Evolutionary conservation across 2,797 vertebrate genomes (phyloP).

Genomic region (Manis javanica): DNA sequence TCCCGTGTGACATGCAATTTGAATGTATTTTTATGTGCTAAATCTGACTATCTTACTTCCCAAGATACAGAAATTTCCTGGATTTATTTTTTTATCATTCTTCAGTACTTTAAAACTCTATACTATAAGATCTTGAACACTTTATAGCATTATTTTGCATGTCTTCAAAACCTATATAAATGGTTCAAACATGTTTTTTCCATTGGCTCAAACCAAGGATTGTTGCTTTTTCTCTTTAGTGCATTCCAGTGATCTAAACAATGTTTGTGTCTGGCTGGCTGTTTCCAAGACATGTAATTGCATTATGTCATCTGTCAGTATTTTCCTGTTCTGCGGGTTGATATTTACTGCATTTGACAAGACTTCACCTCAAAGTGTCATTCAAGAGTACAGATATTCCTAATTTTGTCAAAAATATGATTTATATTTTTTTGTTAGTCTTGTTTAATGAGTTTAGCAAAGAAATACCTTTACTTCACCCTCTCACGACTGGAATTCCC

Average conservation of each 20-base stretch:
- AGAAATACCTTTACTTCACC: neutral
- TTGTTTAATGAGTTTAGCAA: neutral
- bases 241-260: neutral
- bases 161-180: neutral
- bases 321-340: neutral
- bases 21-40: conserved; percentile 48
- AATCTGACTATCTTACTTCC: neutral
- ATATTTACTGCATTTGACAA: neutral
- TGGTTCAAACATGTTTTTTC: neutral
- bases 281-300: neutral
- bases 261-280: neutral
- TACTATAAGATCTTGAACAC: neutral
- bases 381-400: neutral
- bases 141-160: neutral
- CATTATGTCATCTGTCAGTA: neutral
- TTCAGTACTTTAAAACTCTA: neutral
- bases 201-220: neutral
- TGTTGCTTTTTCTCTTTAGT: neutral
- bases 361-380: neutral
- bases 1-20: neutral
- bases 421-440: neutral
- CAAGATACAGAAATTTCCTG: neutral
- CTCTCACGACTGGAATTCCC: neutral
- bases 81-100: neutral
- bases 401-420: conserved; percentile 1